Conservation (phyloP, 2,113 vertebrate genomes). For the Equus quagga region DNA sequence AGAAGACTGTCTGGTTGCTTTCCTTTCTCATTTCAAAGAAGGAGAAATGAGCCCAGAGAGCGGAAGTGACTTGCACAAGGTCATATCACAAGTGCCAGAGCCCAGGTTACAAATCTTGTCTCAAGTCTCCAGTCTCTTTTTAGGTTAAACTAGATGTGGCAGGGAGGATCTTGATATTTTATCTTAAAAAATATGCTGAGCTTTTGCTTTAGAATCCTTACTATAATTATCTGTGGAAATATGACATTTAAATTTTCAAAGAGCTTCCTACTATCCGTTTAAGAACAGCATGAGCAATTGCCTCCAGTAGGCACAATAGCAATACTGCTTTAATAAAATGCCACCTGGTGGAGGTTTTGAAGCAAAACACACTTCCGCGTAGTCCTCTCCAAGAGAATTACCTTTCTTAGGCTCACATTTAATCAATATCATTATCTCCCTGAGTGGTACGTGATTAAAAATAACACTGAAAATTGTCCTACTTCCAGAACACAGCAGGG, state of each 20-base stretch:
- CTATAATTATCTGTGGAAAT: neutral
- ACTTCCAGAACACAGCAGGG: constrained; percentile 60
- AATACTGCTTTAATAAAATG: constrained; percentile 53
- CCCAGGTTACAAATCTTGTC: neutral
- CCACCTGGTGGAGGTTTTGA: constrained; percentile 62
- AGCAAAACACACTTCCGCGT: neutral
- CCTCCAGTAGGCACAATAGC: neutral
- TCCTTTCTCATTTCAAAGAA: neutral
- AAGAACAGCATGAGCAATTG: neutral
- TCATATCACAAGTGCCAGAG: neutral
- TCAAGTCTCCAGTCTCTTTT: neutral
- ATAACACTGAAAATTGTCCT: constrained; percentile 70
- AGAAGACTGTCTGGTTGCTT: neutral
- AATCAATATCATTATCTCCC: constrained; percentile 76
- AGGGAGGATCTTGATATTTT: neutral
- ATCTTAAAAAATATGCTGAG: neutral
- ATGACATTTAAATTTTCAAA: neutral
- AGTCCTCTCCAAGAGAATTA: neutral
- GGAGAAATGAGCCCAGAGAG: neutral
- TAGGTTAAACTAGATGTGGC: neutral
- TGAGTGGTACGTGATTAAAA: constrained; percentile 68
- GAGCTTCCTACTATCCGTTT: constrained; percentile 3
- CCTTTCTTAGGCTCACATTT: constrained; percentile 63
- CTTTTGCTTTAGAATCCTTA: neutral
- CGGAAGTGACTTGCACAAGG: neutral